phyloP scores from a whole-genome alignment of 1,140 invertebrate genomes.

The Ctenoplectra terminalis region DNA sequence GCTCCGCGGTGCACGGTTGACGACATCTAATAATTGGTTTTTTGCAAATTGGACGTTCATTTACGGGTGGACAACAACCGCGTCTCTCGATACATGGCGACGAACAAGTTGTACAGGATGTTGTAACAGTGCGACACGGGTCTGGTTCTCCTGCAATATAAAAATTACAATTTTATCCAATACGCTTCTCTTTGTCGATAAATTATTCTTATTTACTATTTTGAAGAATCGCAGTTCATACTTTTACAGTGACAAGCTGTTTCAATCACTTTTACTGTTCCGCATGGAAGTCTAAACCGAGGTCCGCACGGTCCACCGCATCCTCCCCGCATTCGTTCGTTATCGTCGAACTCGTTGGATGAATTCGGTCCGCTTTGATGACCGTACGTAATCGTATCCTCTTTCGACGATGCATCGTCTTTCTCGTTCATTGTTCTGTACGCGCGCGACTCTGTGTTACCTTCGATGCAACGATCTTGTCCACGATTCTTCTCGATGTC shows the following conservation, averaged over 20 bases:
- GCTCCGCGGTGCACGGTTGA: slow-evolving; percentile 56
- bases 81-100: slow-evolving; percentile 38
- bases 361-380: slow-evolving; percentile 13
- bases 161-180: neutral
- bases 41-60: slow-evolving; percentile 55
- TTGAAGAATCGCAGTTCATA: neutral
- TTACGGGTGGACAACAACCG: slow-evolving; percentile 56
- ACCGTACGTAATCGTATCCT: slow-evolving; percentile 32
- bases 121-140: slow-evolving; percentile 24
- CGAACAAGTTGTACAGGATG: slow-evolving; percentile 37
- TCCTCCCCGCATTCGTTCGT: slow-evolving; percentile 70
- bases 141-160: slow-evolving; percentile 31
- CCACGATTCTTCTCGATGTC: slow-evolving; percentile 40
- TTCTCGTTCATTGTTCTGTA: slow-evolving; percentile 53
- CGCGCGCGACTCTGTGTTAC: slow-evolving; percentile 9
- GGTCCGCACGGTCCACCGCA: slow-evolving; percentile 67
- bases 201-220: neutral
- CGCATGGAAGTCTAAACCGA: slow-evolving; percentile 23
- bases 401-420: slow-evolving; percentile 44
- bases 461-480: slow-evolving; percentile 24
- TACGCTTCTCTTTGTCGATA: neutral
- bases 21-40: slow-evolving; percentile 59
- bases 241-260: slow-evolving; percentile 23
- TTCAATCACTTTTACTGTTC: slow-evolving; percentile 36
- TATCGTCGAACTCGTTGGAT: slow-evolving; percentile 52